Conservation (phyloP, 2,888 invertebrate species). For the Acleris literana region DNA sequence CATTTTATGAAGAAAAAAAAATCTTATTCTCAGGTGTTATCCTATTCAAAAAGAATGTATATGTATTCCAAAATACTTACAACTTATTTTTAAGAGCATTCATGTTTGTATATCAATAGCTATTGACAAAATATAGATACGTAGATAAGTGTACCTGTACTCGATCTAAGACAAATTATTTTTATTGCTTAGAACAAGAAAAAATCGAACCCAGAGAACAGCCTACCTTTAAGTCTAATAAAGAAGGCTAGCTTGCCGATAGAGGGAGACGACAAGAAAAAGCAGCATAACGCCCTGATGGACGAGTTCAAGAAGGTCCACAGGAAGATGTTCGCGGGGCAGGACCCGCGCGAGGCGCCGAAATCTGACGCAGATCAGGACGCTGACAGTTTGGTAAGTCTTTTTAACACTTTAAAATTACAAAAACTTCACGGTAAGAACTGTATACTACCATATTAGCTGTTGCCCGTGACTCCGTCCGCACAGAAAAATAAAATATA, state of each 20-base stretch:
- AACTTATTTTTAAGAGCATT: no score
- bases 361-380: constrained; percentile 40
- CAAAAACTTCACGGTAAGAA: no score
- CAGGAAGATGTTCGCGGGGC: constrained; percentile 90
- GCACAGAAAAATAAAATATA: no score
- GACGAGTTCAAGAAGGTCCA: constrained; percentile 95
- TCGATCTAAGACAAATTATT: constrained; percentile 7
- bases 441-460: no score
- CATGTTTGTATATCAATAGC: no score
- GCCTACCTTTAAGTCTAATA: constrained; percentile 49
- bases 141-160: background rate
- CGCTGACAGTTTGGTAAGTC: constrained; percentile 51
- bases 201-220: constrained; percentile 52
- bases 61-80: no score
- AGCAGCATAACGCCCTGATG: constrained; percentile 91
- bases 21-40: no score
- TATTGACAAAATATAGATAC: no score
- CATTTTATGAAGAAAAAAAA: no score
- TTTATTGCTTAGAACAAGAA: constrained; percentile 64
- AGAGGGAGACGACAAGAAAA: constrained; percentile 83
- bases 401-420: background rate
- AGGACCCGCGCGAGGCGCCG: constrained; percentile 50
- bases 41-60: no score
- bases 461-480: no score
- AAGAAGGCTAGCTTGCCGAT: constrained; percentile 66